A percentile compares a stretch with the other conserved stretches of the same genome.
Conservation (phyloP, 2,888 invertebrate species). For the Phania funesta region DNA sequence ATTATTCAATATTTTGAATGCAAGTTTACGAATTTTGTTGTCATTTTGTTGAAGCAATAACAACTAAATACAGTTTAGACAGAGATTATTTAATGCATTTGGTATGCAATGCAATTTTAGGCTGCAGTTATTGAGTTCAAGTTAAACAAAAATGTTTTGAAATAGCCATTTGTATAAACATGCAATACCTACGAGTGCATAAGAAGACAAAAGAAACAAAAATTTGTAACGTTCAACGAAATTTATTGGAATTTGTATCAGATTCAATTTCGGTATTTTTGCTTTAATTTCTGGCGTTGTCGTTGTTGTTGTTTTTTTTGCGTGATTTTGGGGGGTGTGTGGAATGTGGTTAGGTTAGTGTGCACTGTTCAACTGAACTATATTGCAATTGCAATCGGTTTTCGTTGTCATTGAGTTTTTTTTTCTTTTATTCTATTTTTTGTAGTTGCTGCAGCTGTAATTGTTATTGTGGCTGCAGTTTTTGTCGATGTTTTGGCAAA, state of each 20-base stretch:
- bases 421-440: neutral
- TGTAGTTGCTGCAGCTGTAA: slow-evolving; percentile 6
- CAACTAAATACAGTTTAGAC: slow-evolving; percentile 13
- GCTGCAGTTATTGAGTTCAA: neutral
- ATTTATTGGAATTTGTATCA: slow-evolving; percentile 29
- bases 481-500: slow-evolving; percentile 42
- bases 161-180: neutral
- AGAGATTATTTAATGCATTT: neutral
- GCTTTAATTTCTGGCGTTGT: too few relatives aligned
- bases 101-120: slow-evolving; percentile 3
- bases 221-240: slow-evolving; percentile 6
- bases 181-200: neutral
- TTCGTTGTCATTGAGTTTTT: slow-evolving; percentile 37
- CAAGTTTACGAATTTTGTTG: slow-evolving; percentile 12
- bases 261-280: slow-evolving; percentile 28
- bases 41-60: slow-evolving; percentile 4
- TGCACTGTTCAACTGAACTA: slow-evolving; percentile 32
- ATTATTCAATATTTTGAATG: slow-evolving; percentile 44
- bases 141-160: neutral
- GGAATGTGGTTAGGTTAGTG: neutral
- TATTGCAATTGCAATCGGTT: slow-evolving; percentile 44
- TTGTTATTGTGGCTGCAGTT: slow-evolving; percentile 58
- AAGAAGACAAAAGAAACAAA: neutral
- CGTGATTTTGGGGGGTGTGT: neutral
- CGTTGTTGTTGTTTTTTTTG: neutral